Conservation (phyloP, 2,888 invertebrate species). For the Apocheima hispidaria region DNA sequence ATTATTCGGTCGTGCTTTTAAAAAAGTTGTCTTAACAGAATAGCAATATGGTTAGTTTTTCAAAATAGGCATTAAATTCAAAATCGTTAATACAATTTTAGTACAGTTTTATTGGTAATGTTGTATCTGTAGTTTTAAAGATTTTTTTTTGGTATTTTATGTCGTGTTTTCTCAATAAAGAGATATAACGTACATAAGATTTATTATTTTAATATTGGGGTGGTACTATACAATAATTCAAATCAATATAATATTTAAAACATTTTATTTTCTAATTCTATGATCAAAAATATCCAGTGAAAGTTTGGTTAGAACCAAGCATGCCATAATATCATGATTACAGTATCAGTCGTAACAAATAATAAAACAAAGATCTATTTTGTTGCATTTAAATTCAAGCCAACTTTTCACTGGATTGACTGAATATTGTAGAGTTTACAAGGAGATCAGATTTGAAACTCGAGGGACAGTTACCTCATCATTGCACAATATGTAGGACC, state of each 20-base stretch:
- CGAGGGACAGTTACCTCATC: constrained; percentile 71
- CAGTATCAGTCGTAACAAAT: constrained; percentile 23
- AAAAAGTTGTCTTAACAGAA: too few species aligned
- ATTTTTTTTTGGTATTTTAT: too few species aligned
- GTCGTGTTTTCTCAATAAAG: constrained; percentile 49
- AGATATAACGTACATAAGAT: background rate
- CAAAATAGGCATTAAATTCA: too few species aligned
- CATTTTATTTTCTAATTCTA: constrained; percentile 81
- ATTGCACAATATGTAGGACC: constrained; percentile 14
- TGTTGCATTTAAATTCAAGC: constrained; percentile 40
- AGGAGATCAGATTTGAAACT: constrained; percentile 79
- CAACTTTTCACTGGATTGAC: constrained; percentile 70
- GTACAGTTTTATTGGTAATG: too few species aligned
- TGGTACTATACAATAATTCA: constrained; percentile 46
- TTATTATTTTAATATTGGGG: constrained; percentile 22
- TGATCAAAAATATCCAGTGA: constrained; percentile 71
- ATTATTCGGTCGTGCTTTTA: too few species aligned
- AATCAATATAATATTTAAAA: constrained; percentile 66
- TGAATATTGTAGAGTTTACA: constrained; percentile 77
- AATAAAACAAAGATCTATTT: constrained; percentile 18
- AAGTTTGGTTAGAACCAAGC: constrained; percentile 65
- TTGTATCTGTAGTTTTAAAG: too few species aligned
- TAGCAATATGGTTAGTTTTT: too few species aligned
- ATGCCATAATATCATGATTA: constrained; percentile 48
- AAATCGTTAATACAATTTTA: too few species aligned